These are phyloP conservation scores for Aphyosemion australe DNA, from an alignment of 2,113 vertebrate species.

Conservation along the genomic window DNA sequence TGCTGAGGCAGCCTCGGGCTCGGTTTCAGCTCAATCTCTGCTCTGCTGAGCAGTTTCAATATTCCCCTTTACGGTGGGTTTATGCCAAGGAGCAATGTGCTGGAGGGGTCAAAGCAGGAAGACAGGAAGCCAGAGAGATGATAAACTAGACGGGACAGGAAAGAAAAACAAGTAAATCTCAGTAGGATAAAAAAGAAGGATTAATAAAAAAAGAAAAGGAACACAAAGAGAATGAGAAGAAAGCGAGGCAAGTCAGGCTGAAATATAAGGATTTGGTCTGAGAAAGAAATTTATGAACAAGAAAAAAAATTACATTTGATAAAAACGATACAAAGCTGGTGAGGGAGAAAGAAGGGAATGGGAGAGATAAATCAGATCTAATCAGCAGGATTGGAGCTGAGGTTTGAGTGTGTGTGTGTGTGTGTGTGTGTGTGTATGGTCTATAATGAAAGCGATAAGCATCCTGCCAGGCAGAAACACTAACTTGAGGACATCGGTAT, in stretches of 20 bases:
- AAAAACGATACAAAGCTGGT: background rate
- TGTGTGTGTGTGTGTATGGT: background rate
- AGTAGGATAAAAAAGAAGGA: background rate
- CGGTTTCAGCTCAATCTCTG: conserved; percentile 56
- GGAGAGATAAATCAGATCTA: conserved; percentile 28
- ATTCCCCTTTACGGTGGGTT: conserved; percentile 16
- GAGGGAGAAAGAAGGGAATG: conserved; percentile 7
- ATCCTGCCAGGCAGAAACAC: background rate
- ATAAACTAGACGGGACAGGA: conserved; percentile 3
- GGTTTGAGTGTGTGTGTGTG: conserved; percentile 1
- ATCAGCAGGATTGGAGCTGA: conserved; percentile 60
- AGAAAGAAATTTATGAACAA: conserved; percentile 9
- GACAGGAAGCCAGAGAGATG: background rate
- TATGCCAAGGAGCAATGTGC: conserved; percentile 39
- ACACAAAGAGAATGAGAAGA: background rate
- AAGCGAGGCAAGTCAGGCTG: background rate
- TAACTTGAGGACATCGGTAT: conserved; percentile 20
- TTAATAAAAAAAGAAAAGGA: background rate
- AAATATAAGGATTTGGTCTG: conserved; percentile 2
- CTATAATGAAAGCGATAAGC: conserved; percentile 18
- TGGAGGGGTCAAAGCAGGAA: conserved; percentile 12
- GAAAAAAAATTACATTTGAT: conserved; percentile 10
- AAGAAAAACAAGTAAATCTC: conserved; percentile 4
- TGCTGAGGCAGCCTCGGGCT: conserved; percentile 40
- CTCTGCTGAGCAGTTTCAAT: conserved; percentile 60